Evolutionary conservation across 2,113 vertebrate species (phyloP).

Genomic region (Lophochroa leadbeateri): DNA sequence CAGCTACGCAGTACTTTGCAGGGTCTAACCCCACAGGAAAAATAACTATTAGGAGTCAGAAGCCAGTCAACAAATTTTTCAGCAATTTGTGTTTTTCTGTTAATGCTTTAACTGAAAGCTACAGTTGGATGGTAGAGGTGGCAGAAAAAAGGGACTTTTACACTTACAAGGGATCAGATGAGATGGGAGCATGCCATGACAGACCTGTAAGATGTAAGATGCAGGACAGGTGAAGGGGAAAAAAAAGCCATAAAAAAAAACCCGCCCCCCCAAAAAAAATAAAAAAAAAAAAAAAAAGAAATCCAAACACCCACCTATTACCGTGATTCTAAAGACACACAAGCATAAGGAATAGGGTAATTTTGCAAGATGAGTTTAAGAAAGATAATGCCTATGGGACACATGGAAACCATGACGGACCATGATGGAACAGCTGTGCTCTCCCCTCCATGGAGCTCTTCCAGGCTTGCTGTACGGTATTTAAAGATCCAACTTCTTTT

Average conservation of each 20-base stretch:
- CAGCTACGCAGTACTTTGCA: background rate
- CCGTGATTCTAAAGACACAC: background rate
- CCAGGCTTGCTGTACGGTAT: background rate
- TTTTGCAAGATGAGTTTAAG: conserved; percentile 58
- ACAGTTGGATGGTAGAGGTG: background rate
- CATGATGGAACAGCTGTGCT: conserved; percentile 56
- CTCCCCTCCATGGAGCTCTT: conserved; percentile 26
- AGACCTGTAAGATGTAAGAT: background rate
- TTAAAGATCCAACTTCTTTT: conserved; percentile 56
- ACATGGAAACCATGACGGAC: conserved; percentile 7
- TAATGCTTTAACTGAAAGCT: background rate
- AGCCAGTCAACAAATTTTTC: background rate
- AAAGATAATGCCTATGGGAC: conserved; percentile 48
- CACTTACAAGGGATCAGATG: background rate
- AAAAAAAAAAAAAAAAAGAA: too few species aligned
- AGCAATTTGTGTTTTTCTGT: background rate
- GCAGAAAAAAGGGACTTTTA: background rate
- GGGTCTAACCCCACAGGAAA: background rate
- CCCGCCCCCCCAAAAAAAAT: background rate
- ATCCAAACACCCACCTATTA: background rate
- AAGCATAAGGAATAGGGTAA: conserved; percentile 52
- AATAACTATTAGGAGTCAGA: background rate
- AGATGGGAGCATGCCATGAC: background rate
- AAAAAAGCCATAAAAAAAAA: background rate
- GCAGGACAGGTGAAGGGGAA: background rate